A percentile compares a stretch with the other conserved stretches of the same genome.
Conservation (phyloP, 2,888 invertebrate genomes). For the Neocrepidodera transversa region DNA sequence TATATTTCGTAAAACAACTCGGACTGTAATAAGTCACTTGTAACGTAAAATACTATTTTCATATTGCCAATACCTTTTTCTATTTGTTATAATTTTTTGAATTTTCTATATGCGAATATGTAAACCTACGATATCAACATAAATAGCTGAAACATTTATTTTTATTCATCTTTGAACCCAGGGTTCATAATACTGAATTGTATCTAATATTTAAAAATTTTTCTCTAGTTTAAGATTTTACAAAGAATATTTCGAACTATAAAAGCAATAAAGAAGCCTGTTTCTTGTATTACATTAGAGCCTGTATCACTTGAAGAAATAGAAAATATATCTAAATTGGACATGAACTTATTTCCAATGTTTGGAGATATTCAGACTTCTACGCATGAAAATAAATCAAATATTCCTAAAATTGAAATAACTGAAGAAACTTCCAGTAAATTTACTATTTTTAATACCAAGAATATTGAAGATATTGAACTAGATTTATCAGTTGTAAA, state of each 20-base stretch:
- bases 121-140: no score
- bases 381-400: conserved; percentile 4
- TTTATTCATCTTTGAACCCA: no score
- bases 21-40: no score
- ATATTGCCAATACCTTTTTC: no score
- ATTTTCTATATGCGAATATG: no score
- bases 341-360: conserved; percentile 45
- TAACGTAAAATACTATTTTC: no score
- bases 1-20: no score
- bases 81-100: no score
- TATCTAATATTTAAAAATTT: neutral
- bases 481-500: conserved; percentile 4
- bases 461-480: conserved; percentile 12
- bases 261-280: conserved; percentile 30
- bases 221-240: conserved; percentile 43
- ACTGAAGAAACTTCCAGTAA: no score
- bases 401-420: conserved; percentile 9
- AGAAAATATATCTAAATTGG: conserved; percentile 20
- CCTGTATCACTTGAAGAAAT: conserved; percentile 35
- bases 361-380: conserved; percentile 39
- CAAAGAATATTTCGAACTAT: conserved; percentile 43
- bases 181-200: neutral
- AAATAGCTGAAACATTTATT: no score
- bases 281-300: conserved; percentile 22
- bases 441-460: conserved; percentile 1